phyloP scores from a whole-genome alignment of 2,797 vertebrate genomes.

The Gymnoscopelus microlampas region DNA sequence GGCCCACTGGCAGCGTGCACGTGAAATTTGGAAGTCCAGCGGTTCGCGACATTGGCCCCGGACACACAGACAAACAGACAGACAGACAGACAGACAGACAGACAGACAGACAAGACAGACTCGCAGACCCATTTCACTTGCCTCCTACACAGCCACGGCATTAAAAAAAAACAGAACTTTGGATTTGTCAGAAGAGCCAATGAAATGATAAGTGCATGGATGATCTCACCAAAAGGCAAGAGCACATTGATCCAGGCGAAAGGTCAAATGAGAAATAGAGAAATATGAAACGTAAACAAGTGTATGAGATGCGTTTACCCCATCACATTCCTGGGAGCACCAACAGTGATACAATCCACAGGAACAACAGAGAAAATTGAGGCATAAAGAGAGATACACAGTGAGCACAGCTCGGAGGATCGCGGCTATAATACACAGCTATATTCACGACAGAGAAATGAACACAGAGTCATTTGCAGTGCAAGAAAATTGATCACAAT shows the following conservation, averaged over 20 bases:
- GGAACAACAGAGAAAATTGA: slow-evolving; percentile 83
- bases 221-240: slow-evolving; percentile 13
- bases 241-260: slow-evolving; percentile 20
- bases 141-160: too few relatives aligned
- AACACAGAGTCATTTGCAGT: slow-evolving; percentile 54
- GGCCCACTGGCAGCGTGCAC: too few relatives aligned
- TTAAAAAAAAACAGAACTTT: background rate
- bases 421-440: slow-evolving; percentile 53
- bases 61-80: too few relatives aligned
- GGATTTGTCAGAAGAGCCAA: background rate
- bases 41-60: too few relatives aligned
- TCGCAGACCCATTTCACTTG: too few relatives aligned
- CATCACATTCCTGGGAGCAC: slow-evolving; percentile 87
- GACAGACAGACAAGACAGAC: too few relatives aligned
- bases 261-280: slow-evolving; percentile 17
- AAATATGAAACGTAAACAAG: slow-evolving; percentile 23
- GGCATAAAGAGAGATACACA: slow-evolving; percentile 78
- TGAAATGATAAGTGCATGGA: background rate
- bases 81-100: too few relatives aligned
- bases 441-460: slow-evolving; percentile 78
- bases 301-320: slow-evolving; percentile 81
- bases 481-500: slow-evolving; percentile 44
- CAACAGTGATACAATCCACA: slow-evolving; percentile 85
- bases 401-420: slow-evolving; percentile 65
- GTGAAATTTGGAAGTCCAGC: too few relatives aligned